Base-by-base conservation (phyloP, 1,140 invertebrate genomes). In the Ceratosolen solmsi region DNA sequence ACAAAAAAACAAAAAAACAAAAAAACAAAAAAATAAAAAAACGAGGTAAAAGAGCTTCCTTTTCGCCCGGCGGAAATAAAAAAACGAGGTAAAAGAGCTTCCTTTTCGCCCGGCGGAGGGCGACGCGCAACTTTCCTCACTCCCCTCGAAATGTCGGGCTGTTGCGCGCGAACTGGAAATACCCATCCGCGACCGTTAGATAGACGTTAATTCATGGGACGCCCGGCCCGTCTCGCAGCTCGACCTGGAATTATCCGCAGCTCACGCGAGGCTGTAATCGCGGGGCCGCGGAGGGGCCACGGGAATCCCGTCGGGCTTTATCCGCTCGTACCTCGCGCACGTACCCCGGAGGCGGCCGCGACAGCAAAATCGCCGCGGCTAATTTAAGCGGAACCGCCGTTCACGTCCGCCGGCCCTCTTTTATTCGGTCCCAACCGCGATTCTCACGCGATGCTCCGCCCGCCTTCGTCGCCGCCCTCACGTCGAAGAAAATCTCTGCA, bases 221-320 rank as follows among this genome's bases (percentile, higher is more conserved):
- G n/a, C 1, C 25, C 41, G 11, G 2, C 25, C 41, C 13, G 7
- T 70, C 7, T 22, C 25, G 25, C 1, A n/a, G n/a, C n/a, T n/a
- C n/a, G 25, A 30, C 84, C 84, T 86, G 83, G 83, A 87, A 87
- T 87, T 86, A 87, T 86, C 76, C 17, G 17, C 68, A 46, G 78
- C 58, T 30, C 54, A 60, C 78, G 38, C 74, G 58, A 73, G n/a
- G 30, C 30, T 30, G 17, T 74, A 74, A 74, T 56, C 51, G 63
- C 51, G 25, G 75, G 8, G 33, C 33, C 51, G 41, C 49, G 30
- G n/a, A 9, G 33, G 41, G 38, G n/a, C 27, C 27, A 0, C n/a
- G 33, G 46, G 70, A 72, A 49, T 60, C 56, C 56, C 22, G 4
- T 60, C 56, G 5, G 13, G 41, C 11, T 60, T 60, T 60, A 60